These are phyloP conservation scores for Sula dactylatra DNA, from an alignment of 2,113 vertebrate genomes.

Conservation along the genomic window DNA sequence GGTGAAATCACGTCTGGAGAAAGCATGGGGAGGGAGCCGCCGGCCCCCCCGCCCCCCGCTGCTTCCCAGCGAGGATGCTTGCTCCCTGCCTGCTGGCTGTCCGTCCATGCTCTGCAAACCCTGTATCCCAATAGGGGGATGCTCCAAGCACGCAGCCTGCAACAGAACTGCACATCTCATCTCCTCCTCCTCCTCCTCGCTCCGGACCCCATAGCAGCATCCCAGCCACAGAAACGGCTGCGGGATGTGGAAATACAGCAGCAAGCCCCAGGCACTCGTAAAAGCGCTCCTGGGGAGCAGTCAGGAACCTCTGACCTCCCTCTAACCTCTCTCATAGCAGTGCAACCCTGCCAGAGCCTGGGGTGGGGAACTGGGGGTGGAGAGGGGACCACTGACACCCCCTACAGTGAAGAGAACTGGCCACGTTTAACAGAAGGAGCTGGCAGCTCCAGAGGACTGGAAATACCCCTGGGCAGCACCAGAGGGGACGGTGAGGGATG, in stretches of 20 bases:
- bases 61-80: not conserved
- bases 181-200: not conserved
- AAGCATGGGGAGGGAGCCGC: not conserved
- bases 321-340: not conserved
- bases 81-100: not conserved
- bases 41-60: not conserved
- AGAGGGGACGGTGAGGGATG: not conserved
- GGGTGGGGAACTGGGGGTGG: accelerated
- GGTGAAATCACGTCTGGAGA: constrained; percentile 67
- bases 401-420: not conserved
- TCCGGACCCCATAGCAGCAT: not conserved
- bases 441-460: not conserved
- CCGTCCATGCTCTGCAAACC: not conserved
- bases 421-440: not conserved
- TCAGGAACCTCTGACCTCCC: not conserved
- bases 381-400: not conserved
- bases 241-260: not conserved
- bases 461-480: not conserved
- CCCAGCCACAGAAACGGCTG: not conserved
- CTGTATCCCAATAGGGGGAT: not conserved
- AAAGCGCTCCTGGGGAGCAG: not conserved
- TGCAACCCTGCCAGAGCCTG: not conserved
- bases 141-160: not conserved
- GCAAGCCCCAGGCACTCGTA: not conserved
- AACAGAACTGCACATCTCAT: not conserved